Evolutionary conservation across 2,888 invertebrate genomes (phyloP).

Genomic region (Catocala sponsa): DNA sequence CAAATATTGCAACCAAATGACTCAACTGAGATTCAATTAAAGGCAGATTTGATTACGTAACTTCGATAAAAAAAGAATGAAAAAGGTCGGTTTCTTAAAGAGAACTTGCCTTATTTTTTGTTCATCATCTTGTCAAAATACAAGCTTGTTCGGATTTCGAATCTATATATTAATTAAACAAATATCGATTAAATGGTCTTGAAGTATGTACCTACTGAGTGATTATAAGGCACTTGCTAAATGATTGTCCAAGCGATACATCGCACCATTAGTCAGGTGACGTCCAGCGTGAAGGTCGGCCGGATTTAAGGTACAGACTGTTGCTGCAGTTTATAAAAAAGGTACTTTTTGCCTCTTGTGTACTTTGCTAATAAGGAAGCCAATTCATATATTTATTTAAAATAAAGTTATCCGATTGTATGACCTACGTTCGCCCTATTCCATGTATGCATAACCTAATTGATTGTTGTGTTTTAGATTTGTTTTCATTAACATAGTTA

Average conservation of each 20-base stretch:
- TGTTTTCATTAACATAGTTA: too few relatives aligned
- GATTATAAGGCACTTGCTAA: conserved; percentile 40
- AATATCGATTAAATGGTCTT: background rate
- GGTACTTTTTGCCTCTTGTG: background rate
- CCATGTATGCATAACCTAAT: too few relatives aligned
- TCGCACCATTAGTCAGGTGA: conserved; percentile 43
- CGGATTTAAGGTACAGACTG: conserved; percentile 29
- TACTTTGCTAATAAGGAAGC: background rate
- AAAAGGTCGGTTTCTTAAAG: background rate
- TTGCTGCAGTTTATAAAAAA: conserved; percentile 1
- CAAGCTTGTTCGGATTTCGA: background rate
- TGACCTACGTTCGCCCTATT: too few relatives aligned
- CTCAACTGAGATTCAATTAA: conserved; percentile 27
- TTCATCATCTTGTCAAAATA: too few relatives aligned
- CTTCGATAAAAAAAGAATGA: background rate
- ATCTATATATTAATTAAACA: background rate
- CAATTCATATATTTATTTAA: too few relatives aligned
- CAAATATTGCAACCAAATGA: background rate
- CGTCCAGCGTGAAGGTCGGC: conserved; percentile 47
- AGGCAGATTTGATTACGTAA: conserved; percentile 2
- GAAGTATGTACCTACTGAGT: conserved; percentile 1
- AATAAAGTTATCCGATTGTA: too few relatives aligned
- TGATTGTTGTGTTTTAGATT: too few relatives aligned
- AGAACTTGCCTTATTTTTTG: too few relatives aligned
- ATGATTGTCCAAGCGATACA: conserved; percentile 34